phyloP scores from a whole-genome alignment of 53 echinoderm and acorn worm species.

The Mesocentrotus franciscanus region DNA sequence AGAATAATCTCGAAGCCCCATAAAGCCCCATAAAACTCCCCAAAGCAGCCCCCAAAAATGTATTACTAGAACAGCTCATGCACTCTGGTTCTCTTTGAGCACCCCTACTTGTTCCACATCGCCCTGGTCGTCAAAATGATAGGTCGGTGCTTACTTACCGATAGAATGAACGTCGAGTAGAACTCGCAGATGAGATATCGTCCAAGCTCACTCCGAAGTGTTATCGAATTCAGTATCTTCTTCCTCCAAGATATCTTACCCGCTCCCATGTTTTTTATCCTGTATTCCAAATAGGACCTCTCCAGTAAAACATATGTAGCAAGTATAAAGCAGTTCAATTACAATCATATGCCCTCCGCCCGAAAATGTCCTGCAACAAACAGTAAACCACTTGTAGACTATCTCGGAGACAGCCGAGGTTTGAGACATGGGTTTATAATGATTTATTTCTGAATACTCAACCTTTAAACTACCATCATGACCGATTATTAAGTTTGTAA shows the following conservation, averaged over 20 bases:
- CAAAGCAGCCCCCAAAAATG: no score
- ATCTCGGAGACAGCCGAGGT: not conserved
- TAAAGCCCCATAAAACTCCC: no score
- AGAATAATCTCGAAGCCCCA: no score
- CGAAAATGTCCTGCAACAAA: not conserved
- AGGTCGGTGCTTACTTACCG: not conserved
- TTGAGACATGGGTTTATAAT: not conserved
- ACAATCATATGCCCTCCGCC: not conserved
- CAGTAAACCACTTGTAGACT: not conserved
- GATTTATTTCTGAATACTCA: constrained; percentile 22
- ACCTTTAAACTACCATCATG: not conserved
- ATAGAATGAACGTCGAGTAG: constrained; percentile 43
- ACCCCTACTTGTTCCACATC: not conserved
- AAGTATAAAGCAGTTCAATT: not conserved
- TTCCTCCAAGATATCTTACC: constrained; percentile 9
- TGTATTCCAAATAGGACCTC: not conserved
- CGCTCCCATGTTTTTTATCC: constrained; percentile 4
- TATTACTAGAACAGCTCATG: not conserved
- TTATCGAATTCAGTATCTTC: constrained; percentile 1
- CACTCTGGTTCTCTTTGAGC: not conserved
- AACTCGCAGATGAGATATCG: constrained; percentile 47
- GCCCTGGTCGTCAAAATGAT: not conserved
- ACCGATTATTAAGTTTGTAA: not conserved
- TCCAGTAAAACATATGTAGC: not conserved
- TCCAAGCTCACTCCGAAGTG: constrained; percentile 5